phyloP scores from a whole-genome alignment of 2,888 invertebrate species.

The Dolomedes plantarius region DNA sequence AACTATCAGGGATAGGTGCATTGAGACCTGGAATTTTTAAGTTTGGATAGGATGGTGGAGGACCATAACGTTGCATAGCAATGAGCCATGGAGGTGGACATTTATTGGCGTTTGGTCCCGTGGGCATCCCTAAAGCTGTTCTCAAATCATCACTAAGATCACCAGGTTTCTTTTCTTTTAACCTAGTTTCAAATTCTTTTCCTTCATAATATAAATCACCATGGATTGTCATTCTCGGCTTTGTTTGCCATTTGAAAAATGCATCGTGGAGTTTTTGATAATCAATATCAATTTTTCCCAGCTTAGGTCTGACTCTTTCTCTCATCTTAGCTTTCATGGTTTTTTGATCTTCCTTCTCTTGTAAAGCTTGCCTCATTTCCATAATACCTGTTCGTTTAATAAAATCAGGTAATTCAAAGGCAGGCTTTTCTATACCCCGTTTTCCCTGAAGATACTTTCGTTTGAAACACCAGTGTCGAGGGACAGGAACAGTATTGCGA shows the following conservation, averaged over 20 bases:
- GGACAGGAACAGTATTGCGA: conserved; percentile 98
- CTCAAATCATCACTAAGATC: conserved; percentile 96
- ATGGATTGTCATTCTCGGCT: conserved; percentile 98
- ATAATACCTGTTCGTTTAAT: conserved; percentile 99
- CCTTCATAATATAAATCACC: conserved; percentile 99
- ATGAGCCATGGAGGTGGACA: conserved; percentile 96
- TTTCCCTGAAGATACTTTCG: conserved; percentile 97
- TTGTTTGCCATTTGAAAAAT: conserved; percentile 99
- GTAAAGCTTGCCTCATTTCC: conserved; percentile 98
- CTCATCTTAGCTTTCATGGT: conserved; percentile 98
- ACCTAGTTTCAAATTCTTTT: conserved; percentile 97
- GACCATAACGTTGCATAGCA: conserved; percentile 98
- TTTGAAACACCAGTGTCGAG: conserved; percentile 99
- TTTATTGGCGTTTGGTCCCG: conserved; percentile 84
- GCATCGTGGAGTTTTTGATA: conserved; percentile 99
- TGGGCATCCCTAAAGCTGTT: conserved; percentile 98
- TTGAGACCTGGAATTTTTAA: conserved; percentile 84
- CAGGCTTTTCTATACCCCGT: conserved; percentile 98
- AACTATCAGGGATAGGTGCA: conserved; percentile 97
- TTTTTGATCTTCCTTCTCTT: conserved; percentile 97
- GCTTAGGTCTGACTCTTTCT: conserved; percentile 95
- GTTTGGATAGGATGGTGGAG: conserved; percentile 99
- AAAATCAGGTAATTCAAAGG: conserved; percentile 98
- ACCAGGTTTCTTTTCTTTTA: conserved; percentile 99
- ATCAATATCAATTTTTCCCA: conserved; percentile 99